Evolutionary conservation across 1,140 invertebrate species (phyloP), one percentile per base, ranked within the genome.

Genomic region (Mizuhopecten yessoensis): DNA sequence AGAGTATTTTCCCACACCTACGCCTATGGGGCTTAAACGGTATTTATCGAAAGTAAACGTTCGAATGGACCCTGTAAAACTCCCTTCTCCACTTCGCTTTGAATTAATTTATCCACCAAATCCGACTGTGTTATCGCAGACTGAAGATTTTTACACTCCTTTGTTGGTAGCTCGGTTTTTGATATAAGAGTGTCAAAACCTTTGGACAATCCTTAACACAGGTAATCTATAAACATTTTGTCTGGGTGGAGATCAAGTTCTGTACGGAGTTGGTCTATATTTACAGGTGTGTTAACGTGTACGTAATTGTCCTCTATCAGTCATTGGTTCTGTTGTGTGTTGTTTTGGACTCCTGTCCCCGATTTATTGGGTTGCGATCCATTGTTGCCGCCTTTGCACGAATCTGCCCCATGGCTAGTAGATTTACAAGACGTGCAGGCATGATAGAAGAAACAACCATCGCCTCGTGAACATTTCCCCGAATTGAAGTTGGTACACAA

Each of bases 31-130:
- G 15, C 86, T 86, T 11, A 90, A 75, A 33, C 89, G 39, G n/a
- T 86, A 90, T 34, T 7, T 42, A 33, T 39, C 1, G 45, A 90
- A 90, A 7, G 86, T 75, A 36, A 87, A 33, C 17, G 2, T 15
- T 29, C n/a, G 13, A 34, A 49, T 49, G 89, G 89, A 0, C 89
- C 89, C 7, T 34, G 10, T 23, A 90, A 34, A 90, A 90, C 87
- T 10, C 89, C 89, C 34, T 90, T 90, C 0, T 49, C 29, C 13
- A 90, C 86, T 29, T 90, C 89, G 15, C n/a, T 45, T 49, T 90
- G 2, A 3, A 90, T 90, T 0, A 90, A 39, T 87, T 87, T 39
- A 42, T 86, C 86, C 0, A 49, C 39, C 23, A 49, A 49, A 0
- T 87, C 89, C 10, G 89, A 36, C 33, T 90, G 86, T 49, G 86